Percentiles rank a stretch among this genome's conserved stretches.
Conservation (phyloP, 2,888 invertebrate genomes). For the Baccha elongata region DNA sequence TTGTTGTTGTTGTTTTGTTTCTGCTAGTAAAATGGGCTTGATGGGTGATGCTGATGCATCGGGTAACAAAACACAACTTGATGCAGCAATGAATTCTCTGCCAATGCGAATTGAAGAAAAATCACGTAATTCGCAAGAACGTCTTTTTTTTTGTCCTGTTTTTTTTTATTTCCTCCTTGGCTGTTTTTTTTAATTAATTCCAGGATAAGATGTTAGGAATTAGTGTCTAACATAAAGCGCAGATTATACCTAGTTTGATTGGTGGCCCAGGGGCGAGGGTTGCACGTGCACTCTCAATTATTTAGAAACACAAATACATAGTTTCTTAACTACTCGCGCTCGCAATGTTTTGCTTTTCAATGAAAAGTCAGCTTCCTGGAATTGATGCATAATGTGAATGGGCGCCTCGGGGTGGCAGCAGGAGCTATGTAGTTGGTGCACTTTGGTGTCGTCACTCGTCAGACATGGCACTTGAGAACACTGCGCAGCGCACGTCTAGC, state of each 20-base stretch:
- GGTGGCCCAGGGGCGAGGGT: background rate
- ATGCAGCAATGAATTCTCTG: constrained; percentile 1
- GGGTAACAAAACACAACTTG: constrained; percentile 3
- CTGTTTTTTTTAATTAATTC: constrained; percentile 52
- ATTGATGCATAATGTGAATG: constrained; percentile 48
- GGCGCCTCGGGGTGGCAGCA: constrained; percentile 45
- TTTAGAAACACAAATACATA: constrained; percentile 25
- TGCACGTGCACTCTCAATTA: constrained; percentile 53
- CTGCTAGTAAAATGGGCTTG: background rate
- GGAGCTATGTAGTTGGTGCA: constrained; percentile 8
- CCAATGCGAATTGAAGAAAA: constrained; percentile 46
- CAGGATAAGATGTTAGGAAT: constrained; percentile 65
- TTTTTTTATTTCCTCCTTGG: constrained; percentile 17
- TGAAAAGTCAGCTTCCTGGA: constrained; percentile 27
- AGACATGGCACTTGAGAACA: constrained; percentile 59
- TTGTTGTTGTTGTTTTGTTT: constrained; percentile 8
- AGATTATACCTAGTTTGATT: constrained; percentile 38
- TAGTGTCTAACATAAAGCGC: constrained; percentile 51
- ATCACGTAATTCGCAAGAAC: constrained; percentile 66
- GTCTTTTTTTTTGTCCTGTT: background rate
- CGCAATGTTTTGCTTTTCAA: background rate
- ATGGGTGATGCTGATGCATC: constrained; percentile 1
- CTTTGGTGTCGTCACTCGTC: constrained; percentile 28
- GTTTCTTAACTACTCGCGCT: constrained; percentile 24
- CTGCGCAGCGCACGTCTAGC: constrained; percentile 48